Evolutionary conservation across 2,888 invertebrate genomes (phyloP).

Genomic region (Xanthorhoe spadicearia): DNA sequence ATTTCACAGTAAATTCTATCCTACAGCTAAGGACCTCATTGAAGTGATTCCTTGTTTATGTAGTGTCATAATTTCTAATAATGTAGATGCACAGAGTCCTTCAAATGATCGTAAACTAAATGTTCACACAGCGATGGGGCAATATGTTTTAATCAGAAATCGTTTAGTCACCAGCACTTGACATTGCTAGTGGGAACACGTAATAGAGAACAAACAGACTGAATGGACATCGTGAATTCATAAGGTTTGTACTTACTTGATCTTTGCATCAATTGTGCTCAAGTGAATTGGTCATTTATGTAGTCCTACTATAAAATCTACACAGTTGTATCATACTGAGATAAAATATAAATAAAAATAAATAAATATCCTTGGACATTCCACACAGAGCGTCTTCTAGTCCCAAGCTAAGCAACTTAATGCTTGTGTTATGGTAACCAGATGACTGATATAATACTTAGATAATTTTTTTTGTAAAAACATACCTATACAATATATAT

Average conservation of each 20-base stretch:
- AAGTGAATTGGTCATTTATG: constrained; percentile 15
- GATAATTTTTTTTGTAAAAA: too few species aligned
- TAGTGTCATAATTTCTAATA: constrained; percentile 15
- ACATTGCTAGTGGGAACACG: constrained; percentile 36
- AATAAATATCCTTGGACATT: too few species aligned
- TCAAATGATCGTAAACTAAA: constrained; percentile 39
- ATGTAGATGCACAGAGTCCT: constrained; percentile 12
- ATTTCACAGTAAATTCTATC: not conserved
- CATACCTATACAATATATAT: too few species aligned
- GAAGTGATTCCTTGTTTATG: constrained; percentile 5
- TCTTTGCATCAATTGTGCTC: constrained; percentile 22
- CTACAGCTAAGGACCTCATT: not conserved
- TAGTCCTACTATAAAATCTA: not conserved
- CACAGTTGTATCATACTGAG: not conserved
- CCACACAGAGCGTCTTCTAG: too few species aligned
- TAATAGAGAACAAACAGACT: constrained; percentile 17
- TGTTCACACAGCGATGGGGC: constrained; percentile 21
- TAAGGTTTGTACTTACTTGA: constrained; percentile 8
- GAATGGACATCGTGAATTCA: constrained; percentile 21
- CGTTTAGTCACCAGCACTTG: constrained; percentile 37
- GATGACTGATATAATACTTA: too few species aligned
- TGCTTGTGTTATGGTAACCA: too few species aligned
- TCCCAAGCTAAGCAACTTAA: too few species aligned
- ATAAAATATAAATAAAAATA: too few species aligned
- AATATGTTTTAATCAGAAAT: constrained; percentile 38